Base-by-base conservation (phyloP, 2,113 vertebrate genomes). In the Rhadina sibilatrix region DNA sequence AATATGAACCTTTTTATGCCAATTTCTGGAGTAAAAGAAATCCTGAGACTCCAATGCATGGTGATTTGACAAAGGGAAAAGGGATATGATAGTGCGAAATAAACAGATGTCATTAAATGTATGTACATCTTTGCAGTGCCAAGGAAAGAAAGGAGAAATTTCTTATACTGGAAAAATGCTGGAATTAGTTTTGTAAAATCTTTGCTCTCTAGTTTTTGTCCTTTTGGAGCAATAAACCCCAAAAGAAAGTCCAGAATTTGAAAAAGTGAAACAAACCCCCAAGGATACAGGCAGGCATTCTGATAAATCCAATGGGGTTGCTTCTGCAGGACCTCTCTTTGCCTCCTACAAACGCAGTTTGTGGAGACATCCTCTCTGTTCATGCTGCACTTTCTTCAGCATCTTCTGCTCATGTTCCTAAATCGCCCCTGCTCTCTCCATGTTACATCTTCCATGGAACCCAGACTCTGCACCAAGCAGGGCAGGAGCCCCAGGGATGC, bases 31-130 rank as follows among this genome's bases (percentile, higher is more conserved):
- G 66, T 17, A 70, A 7, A 35, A 52, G 23, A 87, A 95, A 78
- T 75, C 38, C 68, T 37, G 44, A 84, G 22, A 49, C 72, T 54
- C 12, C 37, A 76, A 16, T 28, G 42, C 31, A 50, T 5, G 8
- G 40, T 37, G 61, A 83, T 85, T 93, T 82, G 70, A 80, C n/a
- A 63, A 60, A 56, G 53, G 40, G 37, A 83, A 22, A 76, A 93
- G 16, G 10, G 30, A 52, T 89, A 87, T 49, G 49, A 46, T 87
- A 94, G 83, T 69, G 42, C 49, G 83, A 95, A 93, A 74, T 83
- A 88, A 96, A 92, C 30, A 95, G 37, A 46, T 50, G 40, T 80
- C 69, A 88, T 85, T 94, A 83, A 85, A 90, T 92, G 53, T 90
- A 77, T 76, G 63, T 53, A 57, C 10, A 23, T 38, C 70, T 85